These are phyloP conservation scores for Eclectus roratus DNA, from an alignment of 2,113 vertebrate species.

Conservation along the genomic window DNA sequence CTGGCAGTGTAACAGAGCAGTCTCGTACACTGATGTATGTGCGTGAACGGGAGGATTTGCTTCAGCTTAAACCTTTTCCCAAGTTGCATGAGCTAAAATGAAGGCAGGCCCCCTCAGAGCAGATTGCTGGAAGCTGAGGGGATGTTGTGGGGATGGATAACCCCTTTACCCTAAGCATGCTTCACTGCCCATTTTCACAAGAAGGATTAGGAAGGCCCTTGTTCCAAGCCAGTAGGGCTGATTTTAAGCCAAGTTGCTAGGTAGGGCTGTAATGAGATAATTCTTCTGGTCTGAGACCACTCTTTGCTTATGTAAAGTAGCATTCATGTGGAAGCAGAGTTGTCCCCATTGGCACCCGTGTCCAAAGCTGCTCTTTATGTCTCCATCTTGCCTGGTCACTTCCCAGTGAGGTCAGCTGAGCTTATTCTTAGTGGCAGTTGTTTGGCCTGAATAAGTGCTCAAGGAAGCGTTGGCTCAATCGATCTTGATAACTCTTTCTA, in stretches of 20 bases:
- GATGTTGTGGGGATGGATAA: neutral
- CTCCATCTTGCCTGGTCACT: neutral
- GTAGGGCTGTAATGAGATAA: neutral
- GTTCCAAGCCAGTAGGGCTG: neutral
- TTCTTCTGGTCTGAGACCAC: neutral
- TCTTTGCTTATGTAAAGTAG: neutral
- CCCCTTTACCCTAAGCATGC: neutral
- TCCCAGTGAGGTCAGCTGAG: neutral
- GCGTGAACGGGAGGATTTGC: neutral
- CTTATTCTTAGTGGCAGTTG: slow-evolving; percentile 11
- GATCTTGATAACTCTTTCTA: slow-evolving; percentile 14
- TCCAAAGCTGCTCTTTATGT: neutral
- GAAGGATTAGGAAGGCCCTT: neutral
- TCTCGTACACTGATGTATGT: neutral
- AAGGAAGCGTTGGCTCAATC: slow-evolving; percentile 22
- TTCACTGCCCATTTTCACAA: neutral
- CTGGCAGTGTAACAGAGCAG: neutral
- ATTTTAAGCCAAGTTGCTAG: neutral
- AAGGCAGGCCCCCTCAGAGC: neutral
- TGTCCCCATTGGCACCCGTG: rapidly evolving
- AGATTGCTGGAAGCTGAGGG: neutral
- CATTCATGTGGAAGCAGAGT: neutral
- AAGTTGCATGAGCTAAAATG: neutral
- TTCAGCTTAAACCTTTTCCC: neutral
- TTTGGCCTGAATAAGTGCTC: slow-evolving; percentile 30